phyloP scores from a whole-genome alignment of 64 coral and sea anemone genomes.

The Actinia equina region DNA sequence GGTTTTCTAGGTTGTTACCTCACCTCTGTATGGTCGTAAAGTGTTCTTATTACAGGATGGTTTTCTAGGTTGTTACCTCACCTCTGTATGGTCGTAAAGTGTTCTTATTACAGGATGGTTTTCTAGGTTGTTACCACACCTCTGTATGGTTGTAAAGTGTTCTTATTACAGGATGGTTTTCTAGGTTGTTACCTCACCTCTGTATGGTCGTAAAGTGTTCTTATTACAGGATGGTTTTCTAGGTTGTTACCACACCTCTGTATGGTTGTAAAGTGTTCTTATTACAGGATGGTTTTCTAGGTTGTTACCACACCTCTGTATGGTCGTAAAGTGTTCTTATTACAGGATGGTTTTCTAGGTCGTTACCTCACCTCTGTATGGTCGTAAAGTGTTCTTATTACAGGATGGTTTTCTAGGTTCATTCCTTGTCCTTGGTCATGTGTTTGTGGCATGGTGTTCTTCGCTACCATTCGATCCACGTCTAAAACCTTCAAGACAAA shows the following conservation, averaged over 20 bases:
- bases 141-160: background rate
- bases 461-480: conserved; percentile 94
- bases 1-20: conserved; percentile 67
- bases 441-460: conserved; percentile 87
- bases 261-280: background rate
- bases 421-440: conserved; percentile 83
- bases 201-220: conserved; percentile 90
- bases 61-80: conserved; percentile 62
- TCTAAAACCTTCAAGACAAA: conserved; percentile 64
- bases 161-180: too few relatives aligned
- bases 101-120: conserved; percentile 96
- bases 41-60: conserved; percentile 92
- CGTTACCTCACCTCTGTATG: conserved; percentile 64
- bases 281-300: too few relatives aligned
- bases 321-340: conserved; percentile 97
- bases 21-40: conserved; percentile 93
- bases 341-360: conserved; percentile 91
- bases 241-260: conserved; percentile 40
- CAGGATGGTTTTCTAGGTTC: conserved; percentile 91
- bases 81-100: conserved; percentile 89
- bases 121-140: conserved; percentile 32
- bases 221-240: conserved; percentile 92
- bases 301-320: conserved; percentile 43
- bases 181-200: conserved; percentile 40
- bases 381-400: conserved; percentile 95